A percentile compares a stretch with the other conserved stretches of the same genome.
phyloP scores from a whole-genome alignment of 2,797 vertebrate species.

The Borostomias antarcticus region DNA sequence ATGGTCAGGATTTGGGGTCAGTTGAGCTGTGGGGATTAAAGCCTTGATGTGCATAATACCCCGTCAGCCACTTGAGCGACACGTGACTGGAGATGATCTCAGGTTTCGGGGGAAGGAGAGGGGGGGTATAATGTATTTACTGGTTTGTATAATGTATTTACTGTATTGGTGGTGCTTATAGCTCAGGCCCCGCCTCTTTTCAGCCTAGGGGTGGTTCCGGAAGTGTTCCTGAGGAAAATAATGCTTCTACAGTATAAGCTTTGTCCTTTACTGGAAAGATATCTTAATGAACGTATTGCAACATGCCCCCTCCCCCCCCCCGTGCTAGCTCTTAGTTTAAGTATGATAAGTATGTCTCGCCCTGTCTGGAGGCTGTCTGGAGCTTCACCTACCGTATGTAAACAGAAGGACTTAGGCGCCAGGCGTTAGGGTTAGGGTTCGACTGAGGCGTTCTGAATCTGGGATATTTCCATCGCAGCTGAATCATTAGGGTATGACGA shows the following conservation, averaged over 20 bases:
- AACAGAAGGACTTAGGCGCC: not conserved
- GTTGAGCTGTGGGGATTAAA: constrained; percentile 64
- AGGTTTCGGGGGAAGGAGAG: constrained; percentile 60
- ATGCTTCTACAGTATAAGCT: too few species aligned
- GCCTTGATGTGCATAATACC: constrained; percentile 62
- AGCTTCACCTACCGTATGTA: not conserved
- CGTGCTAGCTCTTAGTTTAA: too few species aligned
- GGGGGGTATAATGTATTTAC: constrained; percentile 65
- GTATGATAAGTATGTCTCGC: not conserved
- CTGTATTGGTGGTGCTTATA: constrained; percentile 48
- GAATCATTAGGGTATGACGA: not conserved
- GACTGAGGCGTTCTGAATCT: not conserved
- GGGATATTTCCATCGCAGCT: not conserved
- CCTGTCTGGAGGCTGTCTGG: not conserved
- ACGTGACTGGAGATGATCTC: constrained; percentile 63
- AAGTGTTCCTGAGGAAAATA: too few species aligned
- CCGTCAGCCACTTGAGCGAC: constrained; percentile 66
- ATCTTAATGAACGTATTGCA: too few species aligned
- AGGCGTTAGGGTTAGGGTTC: too few species aligned
- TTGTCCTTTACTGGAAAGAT: too few species aligned
- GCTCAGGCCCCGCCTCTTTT: constrained; percentile 12
- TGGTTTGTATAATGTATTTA: constrained; percentile 64
- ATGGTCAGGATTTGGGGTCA: constrained; percentile 60
- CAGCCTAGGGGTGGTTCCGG: not conserved
- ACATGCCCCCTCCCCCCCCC: too few species aligned